Evolutionary conservation across 2,888 invertebrate species (phyloP), one percentile per base, ranked within the genome.

Genomic region (Xanthia togata): DNA sequence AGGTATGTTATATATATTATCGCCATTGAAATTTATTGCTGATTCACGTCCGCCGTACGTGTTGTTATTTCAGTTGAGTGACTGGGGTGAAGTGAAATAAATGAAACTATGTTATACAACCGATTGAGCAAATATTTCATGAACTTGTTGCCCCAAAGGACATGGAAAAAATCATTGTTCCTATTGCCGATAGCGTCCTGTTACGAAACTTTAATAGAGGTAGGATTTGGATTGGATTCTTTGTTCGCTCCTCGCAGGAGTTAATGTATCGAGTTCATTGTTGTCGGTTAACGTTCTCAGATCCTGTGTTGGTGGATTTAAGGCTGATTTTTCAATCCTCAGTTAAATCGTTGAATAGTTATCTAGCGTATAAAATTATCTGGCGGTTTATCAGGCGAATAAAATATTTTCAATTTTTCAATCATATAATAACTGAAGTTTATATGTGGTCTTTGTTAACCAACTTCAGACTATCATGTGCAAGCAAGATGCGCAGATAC

Each of bases 61-160:
- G 92, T 95, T 95, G 94, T 96, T 95, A 95, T 95, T 95, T 93
- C 96, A 93, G 93, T 92, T 92, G 94, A 94, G 89, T 92, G 94
- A 93, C 90, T 94, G 90, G 94, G 92, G 92, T 95, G 95, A 95
- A 96, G 94, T 94, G 95, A 94, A 95, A 96, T 95, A 95, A 96
- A 95, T 95, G 95, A 95, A 95, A 96, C 94, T 94, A 94, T 94
- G 94, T 94, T 95, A 94, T 92, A 96, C 96, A 94, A 93, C 92
- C 94, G 93, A 95, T 94, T 95, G 95, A 94, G 90, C 95, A 96
- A 95, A 96, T 96, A 95, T 95, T 96, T 95, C 95, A 96, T 96
- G 95, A 95, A 95, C 94, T 95, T 94, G 95, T 96, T 95, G 94
- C 94, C 94, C 92, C 93, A 88, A 89, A 94, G 93, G 93, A 94